These are phyloP conservation scores for Arion vulgaris DNA, from an alignment of 1,140 invertebrate species.

Conservation along the genomic window DNA sequence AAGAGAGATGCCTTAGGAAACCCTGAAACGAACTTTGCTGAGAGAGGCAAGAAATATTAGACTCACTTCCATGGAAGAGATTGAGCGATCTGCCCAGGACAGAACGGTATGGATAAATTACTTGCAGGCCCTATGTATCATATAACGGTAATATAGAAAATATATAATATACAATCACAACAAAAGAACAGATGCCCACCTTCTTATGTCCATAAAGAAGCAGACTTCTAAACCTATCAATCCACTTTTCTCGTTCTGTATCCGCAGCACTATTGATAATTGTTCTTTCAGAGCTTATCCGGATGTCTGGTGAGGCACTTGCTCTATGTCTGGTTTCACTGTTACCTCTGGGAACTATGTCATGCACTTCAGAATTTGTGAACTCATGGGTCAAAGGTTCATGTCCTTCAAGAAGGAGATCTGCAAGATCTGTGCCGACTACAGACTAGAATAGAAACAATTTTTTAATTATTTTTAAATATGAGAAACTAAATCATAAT, in stretches of 20 bases:
- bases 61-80: too few species aligned
- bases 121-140: too few species aligned
- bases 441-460: conserved; percentile 79
- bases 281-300: conserved; percentile 52
- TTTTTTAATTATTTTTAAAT: too few species aligned
- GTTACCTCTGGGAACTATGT: conserved; percentile 66
- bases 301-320: conserved; percentile 41
- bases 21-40: too few species aligned
- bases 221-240: conserved; percentile 86
- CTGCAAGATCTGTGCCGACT: conserved; percentile 91
- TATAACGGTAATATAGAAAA: too few species aligned
- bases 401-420: conserved; percentile 86
- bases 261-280: conserved; percentile 50
- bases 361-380: conserved; percentile 45
- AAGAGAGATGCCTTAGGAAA: too few species aligned
- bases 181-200: conserved; percentile 75
- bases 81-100: too few species aligned
- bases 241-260: conserved; percentile 72
- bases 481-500: too few species aligned
- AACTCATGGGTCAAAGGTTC: conserved; percentile 65
- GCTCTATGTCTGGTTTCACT: conserved; percentile 47
- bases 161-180: too few species aligned
- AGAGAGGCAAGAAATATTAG: too few species aligned
- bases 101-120: too few species aligned
- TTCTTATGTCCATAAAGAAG: conserved; percentile 91